Conservation (phyloP, 2,888 invertebrate species). For the Xestia ashworthii region DNA sequence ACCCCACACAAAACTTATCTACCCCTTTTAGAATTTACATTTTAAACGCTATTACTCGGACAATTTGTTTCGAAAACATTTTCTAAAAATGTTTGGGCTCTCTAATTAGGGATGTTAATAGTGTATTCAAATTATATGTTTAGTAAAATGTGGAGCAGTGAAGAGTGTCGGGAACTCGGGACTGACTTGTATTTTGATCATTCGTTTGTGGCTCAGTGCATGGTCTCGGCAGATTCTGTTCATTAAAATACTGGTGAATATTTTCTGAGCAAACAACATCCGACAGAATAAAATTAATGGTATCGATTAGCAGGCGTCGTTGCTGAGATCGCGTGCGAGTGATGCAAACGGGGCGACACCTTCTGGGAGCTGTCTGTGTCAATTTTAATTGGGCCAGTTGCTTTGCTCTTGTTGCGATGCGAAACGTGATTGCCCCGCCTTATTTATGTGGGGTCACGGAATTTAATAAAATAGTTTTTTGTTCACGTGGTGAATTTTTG, state of each 20-base stretch:
- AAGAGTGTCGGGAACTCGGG: constrained; percentile 6
- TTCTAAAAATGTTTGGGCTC: constrained; percentile 58
- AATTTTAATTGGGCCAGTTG: constrained; percentile 89
- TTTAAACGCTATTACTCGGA: constrained; percentile 69
- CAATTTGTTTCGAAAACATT: constrained; percentile 64
- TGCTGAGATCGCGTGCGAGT: constrained; percentile 87
- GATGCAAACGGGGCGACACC: constrained; percentile 82
- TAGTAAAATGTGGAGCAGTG: constrained; percentile 39
- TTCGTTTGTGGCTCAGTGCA: constrained; percentile 41
- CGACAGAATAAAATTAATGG: constrained; percentile 87
- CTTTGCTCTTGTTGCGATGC: constrained; percentile 84
- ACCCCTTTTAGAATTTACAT: constrained; percentile 82
- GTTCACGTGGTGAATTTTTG: constrained; percentile 48
- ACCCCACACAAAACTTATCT: constrained; percentile 86
- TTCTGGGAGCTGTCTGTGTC: constrained; percentile 87
- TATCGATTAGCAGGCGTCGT: constrained; percentile 86
- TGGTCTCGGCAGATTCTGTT: constrained; percentile 68
- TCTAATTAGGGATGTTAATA: constrained; percentile 63
- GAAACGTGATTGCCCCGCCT: constrained; percentile 80
- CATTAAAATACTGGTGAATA: constrained; percentile 81
- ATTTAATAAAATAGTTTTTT: constrained; percentile 73
- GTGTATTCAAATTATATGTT: constrained; percentile 47
- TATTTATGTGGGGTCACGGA: constrained; percentile 87
- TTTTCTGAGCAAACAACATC: constrained; percentile 81
- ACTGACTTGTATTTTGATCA: constrained; percentile 37